These are phyloP conservation scores for Phyllotreta striolata DNA, from an alignment of 2,888 invertebrate genomes.

Conservation along the genomic window DNA sequence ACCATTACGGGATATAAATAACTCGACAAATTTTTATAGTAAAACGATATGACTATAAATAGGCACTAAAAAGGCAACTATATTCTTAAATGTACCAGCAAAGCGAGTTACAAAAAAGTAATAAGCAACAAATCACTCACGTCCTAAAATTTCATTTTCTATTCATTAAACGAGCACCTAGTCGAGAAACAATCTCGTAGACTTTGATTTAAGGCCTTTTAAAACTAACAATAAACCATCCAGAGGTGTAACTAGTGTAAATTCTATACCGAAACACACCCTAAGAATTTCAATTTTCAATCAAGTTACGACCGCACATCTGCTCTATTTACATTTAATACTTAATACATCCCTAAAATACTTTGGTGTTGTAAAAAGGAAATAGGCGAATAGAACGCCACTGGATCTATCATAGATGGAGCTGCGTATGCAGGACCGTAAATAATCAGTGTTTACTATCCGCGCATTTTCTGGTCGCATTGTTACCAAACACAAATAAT, in stretches of 20 bases:
- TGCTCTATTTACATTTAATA: background rate
- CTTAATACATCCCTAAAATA: background rate
- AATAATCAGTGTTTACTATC: conserved; percentile 45
- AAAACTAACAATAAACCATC: conserved; percentile 36
- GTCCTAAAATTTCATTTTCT: conserved; percentile 23
- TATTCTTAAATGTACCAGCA: background rate
- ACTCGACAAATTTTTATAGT: conserved; percentile 2
- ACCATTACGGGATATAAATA: conserved; percentile 1
- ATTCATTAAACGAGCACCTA: conserved; percentile 17
- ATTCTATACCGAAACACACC: conserved; percentile 37
- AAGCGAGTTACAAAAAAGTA: conserved; percentile 12
- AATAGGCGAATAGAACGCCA: conserved; percentile 1
- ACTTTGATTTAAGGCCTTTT: conserved; percentile 35
- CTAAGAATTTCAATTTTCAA: conserved; percentile 29
- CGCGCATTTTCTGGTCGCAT: conserved; percentile 47
- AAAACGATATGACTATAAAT: conserved; percentile 12
- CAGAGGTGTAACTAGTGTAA: conserved; percentile 36
- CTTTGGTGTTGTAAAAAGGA: background rate
- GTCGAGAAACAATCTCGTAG: conserved; percentile 20
- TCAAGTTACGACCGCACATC: conserved; percentile 16
- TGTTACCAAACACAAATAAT: conserved; percentile 50
- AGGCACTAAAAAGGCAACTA: conserved; percentile 7
- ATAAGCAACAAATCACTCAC: conserved; percentile 21
- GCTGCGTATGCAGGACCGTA: conserved; percentile 42
- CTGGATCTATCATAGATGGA: conserved; percentile 37